Base-by-base conservation (phyloP, 2,113 vertebrate species). In the Nymphicus hollandicus region DNA sequence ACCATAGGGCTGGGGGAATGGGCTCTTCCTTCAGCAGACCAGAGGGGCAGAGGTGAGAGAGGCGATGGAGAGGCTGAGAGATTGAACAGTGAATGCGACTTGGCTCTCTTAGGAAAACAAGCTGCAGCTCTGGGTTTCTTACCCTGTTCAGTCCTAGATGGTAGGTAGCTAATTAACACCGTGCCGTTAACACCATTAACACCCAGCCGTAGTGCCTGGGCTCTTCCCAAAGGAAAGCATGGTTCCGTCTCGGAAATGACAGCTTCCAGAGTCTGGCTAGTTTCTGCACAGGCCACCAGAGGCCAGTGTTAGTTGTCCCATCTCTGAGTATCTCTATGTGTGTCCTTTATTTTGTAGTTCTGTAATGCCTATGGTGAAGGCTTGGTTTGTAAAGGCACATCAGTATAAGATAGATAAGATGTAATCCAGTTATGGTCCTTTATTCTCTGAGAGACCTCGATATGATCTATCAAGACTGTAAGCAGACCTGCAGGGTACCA, bases 261-360 rank as follows among this genome's bases (percentile, higher is more conserved):
- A 2, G 3, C 58, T 95, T 68, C n/a, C 43, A 73, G 49, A 58
- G 17, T 24, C 31, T 5, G 43, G 37, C 31, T 35, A 88, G 17
- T 97, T 95, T 96, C 82, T 93, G 76, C 49, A 35, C 50, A 86
- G 82, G 37, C 96, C 96, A 78, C 91, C 91, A 97, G 95, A 93
- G 95, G 96, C 86, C 96, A 94, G 79, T 96, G 82, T 95, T 96
- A 95, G 88, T 93, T 97, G 92, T 94, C 86, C 96, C 76, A 66
- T 55, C 64, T 91, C 71, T 22, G 74, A 85, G 23, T 10, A 5
- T 29, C 29, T 44, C 7, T 2, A 2, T 20, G 18, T n/a, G 25
- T 64, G 37, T 85, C 71, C 66, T 81, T 43, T 52, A 56, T 61
- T 80, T 49, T 16, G 44, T 44, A 18, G 50, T 63, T 88, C 74